Base-by-base conservation (phyloP, 2,888 invertebrate genomes). In the Mycalesis mineus region DNA sequence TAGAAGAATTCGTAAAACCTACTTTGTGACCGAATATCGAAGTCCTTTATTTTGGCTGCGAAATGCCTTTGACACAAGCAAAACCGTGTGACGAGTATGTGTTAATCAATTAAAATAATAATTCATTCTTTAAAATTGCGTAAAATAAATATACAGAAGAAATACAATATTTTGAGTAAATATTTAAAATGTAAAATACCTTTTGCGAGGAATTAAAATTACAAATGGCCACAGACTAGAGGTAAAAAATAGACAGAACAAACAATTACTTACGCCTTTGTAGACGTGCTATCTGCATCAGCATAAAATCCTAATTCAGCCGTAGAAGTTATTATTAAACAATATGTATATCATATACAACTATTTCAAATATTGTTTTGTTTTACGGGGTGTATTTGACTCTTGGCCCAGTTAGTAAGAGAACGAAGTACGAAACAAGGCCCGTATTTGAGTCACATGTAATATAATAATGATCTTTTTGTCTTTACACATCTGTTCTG, bases 181-280 rank as follows among this genome's bases (percentile, higher is more conserved):
- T 78, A 82, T 14, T 2, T 6, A 9, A 5, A 71, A 70, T 28
- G 9, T 41, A 15, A 42, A 71, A 72, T 73, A 72, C 74, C 72
- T 71, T 69, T 67, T 78, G 82, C 81, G 80, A 84, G 81, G 80
- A 78, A 62, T 66, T 61, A 58, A 60, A 63, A 59, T 22, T 45
- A 49, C 45, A 47, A 47, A 31, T 11, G 0, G 5, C 14, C 47
- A 33, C 47, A 47, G 47, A 47, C 47, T 33, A 8, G 6, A 15
- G 14, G 13, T 33, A 47, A 33, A 33, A 47, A 15, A 33, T 33
- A 33, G 45, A 47, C 15, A 9, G 6, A 14, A 13, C 14, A 39
- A 36, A 36, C 11, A 36, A 36, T 4, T 36, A 9, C 36, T 4
- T 7, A 28, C 1, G 1, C 11, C 9, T 7, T 33, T 7, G 2